These are phyloP conservation scores for Azemiops feae DNA, from an alignment of 2,113 vertebrate species.

Conservation along the genomic window DNA sequence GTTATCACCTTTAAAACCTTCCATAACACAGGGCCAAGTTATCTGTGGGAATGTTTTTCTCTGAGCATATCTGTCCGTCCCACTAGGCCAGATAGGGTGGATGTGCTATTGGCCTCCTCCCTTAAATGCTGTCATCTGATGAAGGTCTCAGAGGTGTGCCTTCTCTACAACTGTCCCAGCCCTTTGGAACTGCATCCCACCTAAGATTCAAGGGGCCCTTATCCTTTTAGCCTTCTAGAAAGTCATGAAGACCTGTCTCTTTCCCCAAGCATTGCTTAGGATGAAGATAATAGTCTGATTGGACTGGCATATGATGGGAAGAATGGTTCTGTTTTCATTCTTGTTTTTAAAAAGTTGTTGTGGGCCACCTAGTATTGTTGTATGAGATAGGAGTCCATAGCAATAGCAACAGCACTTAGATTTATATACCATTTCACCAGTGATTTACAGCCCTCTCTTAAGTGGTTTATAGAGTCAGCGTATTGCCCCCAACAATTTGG, in stretches of 20 bases:
- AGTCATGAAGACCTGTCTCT: background rate
- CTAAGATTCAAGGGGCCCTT: background rate
- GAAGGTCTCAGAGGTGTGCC: background rate
- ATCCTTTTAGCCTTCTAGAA: background rate
- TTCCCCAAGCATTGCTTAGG: too few species aligned
- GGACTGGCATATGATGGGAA: background rate
- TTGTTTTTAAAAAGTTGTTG: background rate
- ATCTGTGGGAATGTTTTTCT: background rate
- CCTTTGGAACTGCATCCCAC: background rate
- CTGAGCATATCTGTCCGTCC: background rate
- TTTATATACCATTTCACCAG: too few species aligned
- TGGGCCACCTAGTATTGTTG: background rate
- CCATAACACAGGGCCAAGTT: background rate
- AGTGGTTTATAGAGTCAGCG: too few species aligned
- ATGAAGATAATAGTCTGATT: background rate
- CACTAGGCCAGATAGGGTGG: background rate
- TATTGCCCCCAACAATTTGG: too few species aligned
- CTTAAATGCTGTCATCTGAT: background rate
- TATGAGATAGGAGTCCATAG: background rate
- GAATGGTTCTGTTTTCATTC: background rate
- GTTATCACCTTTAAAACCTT: background rate
- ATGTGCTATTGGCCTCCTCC: background rate
- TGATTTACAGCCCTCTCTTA: too few species aligned
- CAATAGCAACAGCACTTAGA: too few species aligned
- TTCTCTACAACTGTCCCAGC: background rate